These are phyloP conservation scores for Diplolepis rosae DNA, from an alignment of 2,888 invertebrate genomes.

Conservation along the genomic window DNA sequence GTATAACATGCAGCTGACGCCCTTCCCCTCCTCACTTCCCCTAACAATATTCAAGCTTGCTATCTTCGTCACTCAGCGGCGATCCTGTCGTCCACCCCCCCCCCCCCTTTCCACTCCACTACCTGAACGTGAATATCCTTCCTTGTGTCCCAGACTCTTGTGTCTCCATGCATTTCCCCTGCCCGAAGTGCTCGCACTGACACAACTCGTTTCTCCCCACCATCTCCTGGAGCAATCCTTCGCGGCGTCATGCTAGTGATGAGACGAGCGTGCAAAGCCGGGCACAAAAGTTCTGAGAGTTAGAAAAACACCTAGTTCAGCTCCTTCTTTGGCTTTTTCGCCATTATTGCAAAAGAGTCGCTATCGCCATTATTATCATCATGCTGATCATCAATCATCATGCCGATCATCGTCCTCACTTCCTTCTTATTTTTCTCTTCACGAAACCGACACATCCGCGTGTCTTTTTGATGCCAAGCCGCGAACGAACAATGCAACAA, in stretches of 20 bases:
- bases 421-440: not conserved
- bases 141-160: constrained; percentile 54
- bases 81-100: constrained; percentile 33
- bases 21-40: constrained; percentile 57
- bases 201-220: constrained; percentile 40
- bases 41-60: constrained; percentile 52
- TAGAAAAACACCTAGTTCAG: constrained; percentile 55
- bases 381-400: not conserved
- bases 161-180: constrained; percentile 54
- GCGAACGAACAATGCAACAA: not conserved
- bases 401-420: not conserved
- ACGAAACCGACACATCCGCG: not conserved
- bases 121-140: constrained; percentile 29
- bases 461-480: not conserved
- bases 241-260: constrained; percentile 50
- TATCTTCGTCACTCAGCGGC: constrained; percentile 44
- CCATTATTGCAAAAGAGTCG: not conserved
- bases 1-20: constrained; percentile 68
- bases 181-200: constrained; percentile 37
- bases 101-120: constrained; percentile 33
- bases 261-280: constrained; percentile 56
- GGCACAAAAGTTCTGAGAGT: constrained; percentile 51
- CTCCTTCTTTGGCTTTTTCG: not conserved
- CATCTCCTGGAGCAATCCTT: constrained; percentile 29
- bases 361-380: not conserved